These are phyloP conservation scores for Peromyscus eremicus DNA, from an alignment of 2,797 vertebrate genomes.

Conservation along the genomic window DNA sequence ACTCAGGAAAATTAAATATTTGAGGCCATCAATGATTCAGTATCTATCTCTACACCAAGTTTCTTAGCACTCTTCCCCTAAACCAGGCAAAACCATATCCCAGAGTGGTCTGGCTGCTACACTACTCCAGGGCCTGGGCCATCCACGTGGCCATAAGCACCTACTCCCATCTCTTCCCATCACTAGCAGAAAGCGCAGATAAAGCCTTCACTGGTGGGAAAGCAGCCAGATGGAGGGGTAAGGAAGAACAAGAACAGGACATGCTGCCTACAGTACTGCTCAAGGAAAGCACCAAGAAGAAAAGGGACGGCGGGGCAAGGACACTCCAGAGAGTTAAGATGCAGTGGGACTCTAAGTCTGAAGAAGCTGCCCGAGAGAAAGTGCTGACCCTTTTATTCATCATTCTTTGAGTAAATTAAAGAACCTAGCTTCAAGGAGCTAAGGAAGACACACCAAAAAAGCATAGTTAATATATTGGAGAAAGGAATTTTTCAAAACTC, in stretches of 20 bases:
- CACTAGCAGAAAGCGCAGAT: not conserved
- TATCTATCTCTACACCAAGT: not conserved
- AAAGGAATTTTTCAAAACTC: not conserved
- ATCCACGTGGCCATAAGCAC: not conserved
- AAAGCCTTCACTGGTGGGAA: not conserved
- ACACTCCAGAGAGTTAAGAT: not conserved
- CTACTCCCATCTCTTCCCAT: not conserved
- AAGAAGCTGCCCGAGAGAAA: not conserved
- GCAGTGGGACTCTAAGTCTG: not conserved
- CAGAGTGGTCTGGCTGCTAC: not conserved
- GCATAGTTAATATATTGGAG: not conserved
- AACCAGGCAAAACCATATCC: not conserved
- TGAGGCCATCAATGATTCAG: not conserved
- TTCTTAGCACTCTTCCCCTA: not conserved
- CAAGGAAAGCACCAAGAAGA: slow-evolving; percentile 13
- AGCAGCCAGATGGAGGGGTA: not conserved
- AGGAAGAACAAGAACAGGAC: slow-evolving; percentile 22
- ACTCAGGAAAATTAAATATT: slow-evolving; percentile 39
- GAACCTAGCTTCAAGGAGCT: not conserved
- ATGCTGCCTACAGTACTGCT: not conserved
- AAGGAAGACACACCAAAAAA: slow-evolving; percentile 8
- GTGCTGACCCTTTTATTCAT: not conserved
- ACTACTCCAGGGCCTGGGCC: not conserved
- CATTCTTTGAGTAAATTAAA: slow-evolving; percentile 24
- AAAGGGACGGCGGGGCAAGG: not conserved